A percentile compares a stretch with the other conserved stretches of the same genome.
These are phyloP conservation scores for Vulpes vulpes DNA, from an alignment of 2,113 vertebrate genomes.

Conservation along the genomic window DNA sequence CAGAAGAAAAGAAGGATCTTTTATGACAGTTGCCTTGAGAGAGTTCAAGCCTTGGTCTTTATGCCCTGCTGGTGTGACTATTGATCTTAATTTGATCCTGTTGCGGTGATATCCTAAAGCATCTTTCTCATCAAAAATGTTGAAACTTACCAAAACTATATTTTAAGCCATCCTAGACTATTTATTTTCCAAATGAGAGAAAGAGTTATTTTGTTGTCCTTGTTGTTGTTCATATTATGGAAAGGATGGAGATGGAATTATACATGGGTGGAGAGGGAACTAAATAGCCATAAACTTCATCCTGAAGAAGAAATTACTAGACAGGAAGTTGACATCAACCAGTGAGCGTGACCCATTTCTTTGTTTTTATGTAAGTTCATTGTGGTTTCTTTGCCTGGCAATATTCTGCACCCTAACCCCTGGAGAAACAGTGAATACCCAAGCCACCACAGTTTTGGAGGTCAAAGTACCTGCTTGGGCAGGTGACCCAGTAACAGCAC, in stretches of 20 bases:
- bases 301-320: not conserved
- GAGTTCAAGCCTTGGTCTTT: not conserved
- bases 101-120: not conserved
- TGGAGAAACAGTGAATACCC: not conserved
- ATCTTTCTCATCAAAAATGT: constrained; percentile 31
- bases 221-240: not conserved
- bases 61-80: not conserved
- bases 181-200: not conserved
- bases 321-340: not conserved
- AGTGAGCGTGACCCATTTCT: not conserved
- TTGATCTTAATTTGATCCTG: constrained; percentile 16
- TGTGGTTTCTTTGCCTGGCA: not conserved
- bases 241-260: not conserved
- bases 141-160: constrained; percentile 40
- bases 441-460: not conserved
- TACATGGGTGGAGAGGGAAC: not conserved
- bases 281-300: constrained; percentile 8
- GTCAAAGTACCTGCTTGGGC: not conserved
- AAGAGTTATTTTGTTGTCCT: not conserved
- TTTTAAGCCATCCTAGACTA: not conserved
- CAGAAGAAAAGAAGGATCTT: not conserved
- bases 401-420: not conserved
- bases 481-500: not conserved
- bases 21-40: not conserved
- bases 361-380: not conserved